These are phyloP conservation scores for Rhynchonema sp. DNA, from an alignment of 2,888 invertebrate species.

Conservation along the genomic window DNA sequence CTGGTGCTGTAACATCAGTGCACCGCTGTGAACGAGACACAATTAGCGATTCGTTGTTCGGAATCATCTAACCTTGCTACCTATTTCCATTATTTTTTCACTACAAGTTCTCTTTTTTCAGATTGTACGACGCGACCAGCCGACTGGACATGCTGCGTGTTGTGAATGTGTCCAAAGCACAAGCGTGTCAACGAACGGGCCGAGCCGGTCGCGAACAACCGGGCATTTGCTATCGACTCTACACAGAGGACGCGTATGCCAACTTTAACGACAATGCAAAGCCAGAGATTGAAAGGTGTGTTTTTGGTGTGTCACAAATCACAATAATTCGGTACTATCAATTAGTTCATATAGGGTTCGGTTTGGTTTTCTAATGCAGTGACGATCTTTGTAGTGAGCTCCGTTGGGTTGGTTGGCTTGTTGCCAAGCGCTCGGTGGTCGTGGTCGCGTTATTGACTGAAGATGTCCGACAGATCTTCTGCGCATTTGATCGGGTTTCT, in stretches of 20 bases:
- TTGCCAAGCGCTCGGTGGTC: too few relatives aligned
- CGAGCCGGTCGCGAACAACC: constrained; percentile 41
- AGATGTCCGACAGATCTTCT: too few relatives aligned
- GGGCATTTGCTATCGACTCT: constrained; percentile 48
- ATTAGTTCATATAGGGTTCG: too few relatives aligned
- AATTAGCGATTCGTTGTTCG: too few relatives aligned
- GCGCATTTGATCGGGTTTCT: too few relatives aligned
- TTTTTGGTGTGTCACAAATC: constrained; percentile 10
- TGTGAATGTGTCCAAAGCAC: constrained; percentile 62
- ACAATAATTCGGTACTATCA: too few relatives aligned
- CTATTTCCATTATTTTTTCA: not conserved
- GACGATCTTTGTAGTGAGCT: too few relatives aligned
- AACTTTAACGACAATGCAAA: constrained; percentile 48
- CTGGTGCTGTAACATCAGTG: not conserved
- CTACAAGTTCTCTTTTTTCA: constrained; percentile 8
- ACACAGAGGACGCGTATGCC: constrained; percentile 55
- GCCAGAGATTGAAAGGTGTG: constrained; percentile 53
- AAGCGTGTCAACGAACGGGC: constrained; percentile 62
- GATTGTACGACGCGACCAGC: constrained; percentile 15
- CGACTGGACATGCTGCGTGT: constrained; percentile 51
- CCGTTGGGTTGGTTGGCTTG: too few relatives aligned
- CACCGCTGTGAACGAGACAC: not conserved
- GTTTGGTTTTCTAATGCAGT: too few relatives aligned
- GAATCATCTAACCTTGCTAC: too few relatives aligned
- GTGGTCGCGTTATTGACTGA: too few relatives aligned